Conservation (phyloP, 2,888 invertebrate species). For the Sepiola atlantica region DNA sequence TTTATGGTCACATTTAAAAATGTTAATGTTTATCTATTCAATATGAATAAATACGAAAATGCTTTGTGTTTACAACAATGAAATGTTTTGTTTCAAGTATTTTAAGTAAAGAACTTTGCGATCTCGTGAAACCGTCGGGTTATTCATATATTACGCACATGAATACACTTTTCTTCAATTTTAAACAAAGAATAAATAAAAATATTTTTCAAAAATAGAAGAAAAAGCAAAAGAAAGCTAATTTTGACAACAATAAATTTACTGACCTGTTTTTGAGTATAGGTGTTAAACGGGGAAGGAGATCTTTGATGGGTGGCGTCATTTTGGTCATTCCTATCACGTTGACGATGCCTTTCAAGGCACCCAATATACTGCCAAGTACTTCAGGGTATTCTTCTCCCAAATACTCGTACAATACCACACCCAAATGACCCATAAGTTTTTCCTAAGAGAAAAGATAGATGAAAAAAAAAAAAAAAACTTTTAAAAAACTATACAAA, state of each 20-base stretch:
- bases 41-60: too few species aligned
- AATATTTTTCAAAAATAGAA: too few species aligned
- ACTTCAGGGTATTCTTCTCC: constrained; percentile 99
- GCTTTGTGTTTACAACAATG: too few species aligned
- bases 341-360: constrained; percentile 98
- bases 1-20: too few species aligned
- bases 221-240: background rate
- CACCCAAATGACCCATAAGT: constrained; percentile 99
- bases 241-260: background rate
- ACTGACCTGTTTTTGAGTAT: constrained; percentile 93
- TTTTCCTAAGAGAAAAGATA: constrained; percentile 83
- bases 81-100: too few species aligned
- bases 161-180: too few species aligned
- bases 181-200: too few species aligned
- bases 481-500: background rate
- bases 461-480: background rate
- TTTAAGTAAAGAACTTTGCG: too few species aligned
- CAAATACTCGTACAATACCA: constrained; percentile 98
- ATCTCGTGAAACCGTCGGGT: too few species aligned
- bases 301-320: constrained; percentile 99
- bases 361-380: constrained; percentile 96
- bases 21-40: too few species aligned
- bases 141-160: too few species aligned
- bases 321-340: constrained; percentile 99
- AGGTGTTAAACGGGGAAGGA: constrained; percentile 95